phyloP scores from a whole-genome alignment of 2,888 invertebrate species.

The Erebia aethiops region DNA sequence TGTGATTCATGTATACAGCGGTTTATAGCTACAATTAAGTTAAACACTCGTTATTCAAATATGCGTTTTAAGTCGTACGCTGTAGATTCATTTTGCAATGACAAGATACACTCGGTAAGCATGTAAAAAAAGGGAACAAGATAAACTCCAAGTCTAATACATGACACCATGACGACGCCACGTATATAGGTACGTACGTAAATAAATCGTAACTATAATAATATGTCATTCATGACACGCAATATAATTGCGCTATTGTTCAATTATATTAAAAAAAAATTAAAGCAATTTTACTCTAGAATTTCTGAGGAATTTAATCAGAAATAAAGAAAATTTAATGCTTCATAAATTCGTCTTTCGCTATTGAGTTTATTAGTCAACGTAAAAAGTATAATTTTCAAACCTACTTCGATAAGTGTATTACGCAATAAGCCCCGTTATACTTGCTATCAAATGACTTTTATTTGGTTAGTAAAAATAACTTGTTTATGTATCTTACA shows the following conservation, averaged over 20 bases:
- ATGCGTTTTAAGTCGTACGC: too few relatives aligned
- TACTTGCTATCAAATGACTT: slow-evolving; percentile 4
- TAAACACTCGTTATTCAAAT: too few relatives aligned
- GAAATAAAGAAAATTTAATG: neutral
- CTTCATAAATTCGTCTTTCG: neutral
- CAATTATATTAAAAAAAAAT: too few relatives aligned
- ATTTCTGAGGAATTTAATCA: neutral
- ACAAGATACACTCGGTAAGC: too few relatives aligned
- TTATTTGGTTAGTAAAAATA: neutral
- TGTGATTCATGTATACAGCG: slow-evolving; percentile 79
- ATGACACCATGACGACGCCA: too few relatives aligned
- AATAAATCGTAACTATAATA: too few relatives aligned
- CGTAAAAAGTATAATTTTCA: neutral
- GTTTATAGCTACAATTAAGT: too few relatives aligned
- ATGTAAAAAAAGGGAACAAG: too few relatives aligned
- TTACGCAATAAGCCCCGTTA: neutral
- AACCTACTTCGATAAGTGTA: neutral
- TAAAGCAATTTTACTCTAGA: neutral
- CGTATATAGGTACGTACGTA: too few relatives aligned
- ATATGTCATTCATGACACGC: neutral
- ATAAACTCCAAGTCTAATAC: too few relatives aligned
- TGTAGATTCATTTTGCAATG: too few relatives aligned
- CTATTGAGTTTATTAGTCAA: slow-evolving; percentile 8
- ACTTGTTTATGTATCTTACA: slow-evolving; percentile 2
- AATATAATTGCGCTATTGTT: too few relatives aligned